Conservation (phyloP, 2,888 invertebrate species). For the Thecocarcelia acutangulata region DNA sequence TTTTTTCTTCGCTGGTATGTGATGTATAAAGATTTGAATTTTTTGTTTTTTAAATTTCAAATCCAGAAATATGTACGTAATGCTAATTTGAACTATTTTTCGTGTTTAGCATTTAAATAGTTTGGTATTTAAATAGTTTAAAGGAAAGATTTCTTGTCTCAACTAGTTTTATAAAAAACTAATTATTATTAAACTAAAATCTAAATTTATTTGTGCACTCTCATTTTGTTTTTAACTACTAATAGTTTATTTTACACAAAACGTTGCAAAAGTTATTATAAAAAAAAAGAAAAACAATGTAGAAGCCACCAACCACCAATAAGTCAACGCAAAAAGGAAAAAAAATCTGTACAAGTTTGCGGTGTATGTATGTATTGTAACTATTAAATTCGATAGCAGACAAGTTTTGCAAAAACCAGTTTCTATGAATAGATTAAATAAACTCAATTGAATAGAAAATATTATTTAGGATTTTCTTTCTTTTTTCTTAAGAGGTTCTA, state of each 20-base stretch:
- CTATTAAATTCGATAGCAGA: slow-evolving; percentile 35
- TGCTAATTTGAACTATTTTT: too few relatives aligned
- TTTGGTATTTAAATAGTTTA: too few relatives aligned
- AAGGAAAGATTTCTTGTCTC: too few relatives aligned
- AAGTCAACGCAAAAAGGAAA: slow-evolving; percentile 23
- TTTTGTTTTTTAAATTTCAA: too few relatives aligned
- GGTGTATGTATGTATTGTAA: slow-evolving; percentile 14
- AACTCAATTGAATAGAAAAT: slow-evolving; percentile 51
- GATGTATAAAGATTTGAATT: too few relatives aligned
- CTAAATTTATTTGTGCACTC: too few relatives aligned
- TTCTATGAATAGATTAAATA: slow-evolving; percentile 51
- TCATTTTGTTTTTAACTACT: neutral
- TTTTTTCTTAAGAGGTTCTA: slow-evolving; percentile 28
- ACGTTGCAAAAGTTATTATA: neutral
- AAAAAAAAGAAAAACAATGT: slow-evolving; percentile 23
- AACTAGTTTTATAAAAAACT: too few relatives aligned
- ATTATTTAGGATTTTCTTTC: slow-evolving; percentile 43
- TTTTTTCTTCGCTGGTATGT: too few relatives aligned
- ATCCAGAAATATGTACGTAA: too few relatives aligned
- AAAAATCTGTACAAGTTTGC: slow-evolving; percentile 34
- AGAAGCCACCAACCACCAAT: slow-evolving; percentile 27
- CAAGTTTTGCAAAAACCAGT: slow-evolving; percentile 57
- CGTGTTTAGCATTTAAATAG: too few relatives aligned
- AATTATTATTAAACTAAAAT: too few relatives aligned
- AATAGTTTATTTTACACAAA: neutral